These are phyloP conservation scores for Nemurella pictetii DNA, from an alignment of 2,888 invertebrate genomes.

Conservation along the genomic window DNA sequence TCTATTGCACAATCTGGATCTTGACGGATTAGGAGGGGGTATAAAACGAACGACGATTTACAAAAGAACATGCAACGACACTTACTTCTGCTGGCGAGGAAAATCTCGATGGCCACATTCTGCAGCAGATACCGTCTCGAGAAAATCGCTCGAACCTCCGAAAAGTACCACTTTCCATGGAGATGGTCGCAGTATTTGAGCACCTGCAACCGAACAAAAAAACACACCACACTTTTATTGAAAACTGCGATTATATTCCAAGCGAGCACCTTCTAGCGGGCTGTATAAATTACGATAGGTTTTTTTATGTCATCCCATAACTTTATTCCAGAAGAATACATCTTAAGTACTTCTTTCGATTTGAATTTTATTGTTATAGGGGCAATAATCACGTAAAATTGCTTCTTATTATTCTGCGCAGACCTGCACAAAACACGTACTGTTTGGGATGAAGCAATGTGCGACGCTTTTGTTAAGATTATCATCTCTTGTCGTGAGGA, in stretches of 20 bases:
- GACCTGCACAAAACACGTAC: background rate
- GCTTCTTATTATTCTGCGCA: slow-evolving; percentile 10
- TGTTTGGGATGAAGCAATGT: background rate
- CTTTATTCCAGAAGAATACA: background rate
- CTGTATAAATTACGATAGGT: background rate
- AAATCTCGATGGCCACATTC: slow-evolving; percentile 97
- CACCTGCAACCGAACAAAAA: slow-evolving; percentile 66
- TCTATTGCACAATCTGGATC: background rate
- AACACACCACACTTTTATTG: slow-evolving; percentile 35
- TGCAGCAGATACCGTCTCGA: slow-evolving; percentile 94
- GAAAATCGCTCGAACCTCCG: slow-evolving; percentile 98
- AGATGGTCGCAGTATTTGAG: slow-evolving; percentile 97
- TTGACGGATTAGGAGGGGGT: background rate
- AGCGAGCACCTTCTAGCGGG: background rate
- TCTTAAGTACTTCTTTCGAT: background rate
- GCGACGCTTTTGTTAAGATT: background rate
- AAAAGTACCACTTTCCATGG: slow-evolving; percentile 99
- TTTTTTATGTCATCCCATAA: background rate
- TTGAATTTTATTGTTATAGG: slow-evolving; percentile 38
- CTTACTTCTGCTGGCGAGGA: slow-evolving; percentile 97
- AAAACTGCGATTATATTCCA: background rate
- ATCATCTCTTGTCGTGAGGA: background rate
- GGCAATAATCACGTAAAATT: slow-evolving; percentile 37
- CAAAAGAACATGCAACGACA: slow-evolving; percentile 47
- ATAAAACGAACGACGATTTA: too few relatives aligned